A percentile compares a stretch with the other conserved stretches of the same genome.
phyloP scores from a whole-genome alignment of 1,140 invertebrate species.

The Ips typographus region DNA sequence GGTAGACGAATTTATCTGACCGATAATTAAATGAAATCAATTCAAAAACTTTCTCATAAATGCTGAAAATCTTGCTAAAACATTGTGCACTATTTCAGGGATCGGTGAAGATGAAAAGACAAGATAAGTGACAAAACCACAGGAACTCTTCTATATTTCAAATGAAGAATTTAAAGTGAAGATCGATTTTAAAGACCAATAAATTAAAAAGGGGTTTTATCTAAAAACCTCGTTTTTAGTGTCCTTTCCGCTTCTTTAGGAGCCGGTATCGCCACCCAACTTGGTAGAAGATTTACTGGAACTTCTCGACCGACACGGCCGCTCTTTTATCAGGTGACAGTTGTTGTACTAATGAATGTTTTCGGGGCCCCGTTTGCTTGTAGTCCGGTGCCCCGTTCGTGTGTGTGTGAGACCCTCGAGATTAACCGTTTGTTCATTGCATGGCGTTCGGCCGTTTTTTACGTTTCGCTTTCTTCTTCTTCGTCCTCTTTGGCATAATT shows the following conservation, averaged over 20 bases:
- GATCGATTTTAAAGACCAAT: constrained; percentile 30
- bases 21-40: too few relatives aligned
- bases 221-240: constrained; percentile 27
- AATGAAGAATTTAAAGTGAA: constrained; percentile 20
- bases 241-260: constrained; percentile 29
- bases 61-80: neutral
- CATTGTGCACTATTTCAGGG: neutral
- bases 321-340: constrained; percentile 50
- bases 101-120: constrained; percentile 5
- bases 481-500: neutral
- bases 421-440: constrained; percentile 20
- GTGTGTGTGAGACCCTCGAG: constrained; percentile 16
- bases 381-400: constrained; percentile 30
- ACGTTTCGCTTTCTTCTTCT: neutral
- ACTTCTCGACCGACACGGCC: constrained; percentile 45
- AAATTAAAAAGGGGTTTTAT: constrained; percentile 29
- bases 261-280: constrained; percentile 28
- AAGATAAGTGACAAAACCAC: constrained; percentile 13
- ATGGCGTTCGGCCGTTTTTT: constrained; percentile 11
- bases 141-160: constrained; percentile 12
- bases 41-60: too few relatives aligned
- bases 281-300: constrained; percentile 44
- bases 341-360: constrained; percentile 51
- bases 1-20: too few relatives aligned
- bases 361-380: constrained; percentile 39